Evolutionary conservation across 2,113 vertebrate species (phyloP).

Genomic region (Ctenomys sociabilis): DNA sequence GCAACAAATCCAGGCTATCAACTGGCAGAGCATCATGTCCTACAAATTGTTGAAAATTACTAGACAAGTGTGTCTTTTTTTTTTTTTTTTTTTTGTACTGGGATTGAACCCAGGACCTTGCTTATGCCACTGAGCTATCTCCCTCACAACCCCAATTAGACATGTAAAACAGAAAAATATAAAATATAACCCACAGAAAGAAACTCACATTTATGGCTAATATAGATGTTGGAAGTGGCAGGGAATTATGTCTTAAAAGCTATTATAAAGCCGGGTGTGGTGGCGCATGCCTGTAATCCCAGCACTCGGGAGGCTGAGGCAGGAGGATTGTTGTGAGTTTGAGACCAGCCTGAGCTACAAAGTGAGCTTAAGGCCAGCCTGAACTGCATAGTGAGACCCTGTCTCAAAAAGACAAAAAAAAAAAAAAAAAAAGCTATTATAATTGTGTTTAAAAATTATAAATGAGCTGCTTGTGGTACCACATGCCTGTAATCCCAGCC

Average conservation of each 20-base stretch:
- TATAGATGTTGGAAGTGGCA: neutral
- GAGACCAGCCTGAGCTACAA: too few relatives aligned
- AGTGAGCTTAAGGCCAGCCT: too few relatives aligned
- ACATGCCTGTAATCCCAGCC: neutral
- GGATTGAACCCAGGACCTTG: too few relatives aligned
- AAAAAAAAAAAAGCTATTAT: too few relatives aligned
- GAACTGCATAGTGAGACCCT: too few relatives aligned
- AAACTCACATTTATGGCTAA: neutral
- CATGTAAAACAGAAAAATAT: neutral
- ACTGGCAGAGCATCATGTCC: neutral
- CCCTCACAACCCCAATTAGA: neutral
- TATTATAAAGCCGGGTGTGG: too few relatives aligned
- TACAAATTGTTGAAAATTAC: neutral
- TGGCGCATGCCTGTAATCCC: too few relatives aligned
- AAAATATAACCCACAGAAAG: neutral
- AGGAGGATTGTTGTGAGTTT: too few relatives aligned
- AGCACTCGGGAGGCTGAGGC: too few relatives aligned
- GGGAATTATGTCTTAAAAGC: neutral
- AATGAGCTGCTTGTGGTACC: neutral
- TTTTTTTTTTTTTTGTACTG: too few relatives aligned
- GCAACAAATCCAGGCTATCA: neutral
- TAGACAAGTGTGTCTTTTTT: neutral
- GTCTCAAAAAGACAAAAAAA: too few relatives aligned
- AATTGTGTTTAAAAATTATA: neutral
- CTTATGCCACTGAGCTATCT: too few relatives aligned